A percentile compares a stretch with the other conserved stretches of the same genome.
Evolutionary conservation across 2,113 vertebrate species (phyloP).

Genomic region (Passer domesticus): DNA sequence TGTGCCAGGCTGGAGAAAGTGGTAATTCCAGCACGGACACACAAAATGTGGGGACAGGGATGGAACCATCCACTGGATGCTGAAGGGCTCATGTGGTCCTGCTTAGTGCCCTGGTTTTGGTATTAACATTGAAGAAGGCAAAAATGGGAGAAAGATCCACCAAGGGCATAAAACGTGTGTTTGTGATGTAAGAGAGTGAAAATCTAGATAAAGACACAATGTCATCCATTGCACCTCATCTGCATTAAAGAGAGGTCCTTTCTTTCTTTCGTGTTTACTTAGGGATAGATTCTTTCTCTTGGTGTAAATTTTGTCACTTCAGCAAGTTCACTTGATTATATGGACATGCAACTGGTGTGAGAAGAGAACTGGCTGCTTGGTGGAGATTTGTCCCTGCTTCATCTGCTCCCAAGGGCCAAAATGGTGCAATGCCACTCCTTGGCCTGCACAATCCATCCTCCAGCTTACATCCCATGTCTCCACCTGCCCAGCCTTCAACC

Average conservation of each 20-base stretch:
- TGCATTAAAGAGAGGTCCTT: background rate
- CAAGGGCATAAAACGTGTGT: background rate
- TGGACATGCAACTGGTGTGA: background rate
- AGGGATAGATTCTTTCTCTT: background rate
- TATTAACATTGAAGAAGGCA: background rate
- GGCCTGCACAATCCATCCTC: background rate
- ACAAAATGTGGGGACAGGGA: background rate
- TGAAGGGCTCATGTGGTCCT: background rate
- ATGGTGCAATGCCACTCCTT: background rate
- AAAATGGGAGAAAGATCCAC: background rate
- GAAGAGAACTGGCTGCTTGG: background rate
- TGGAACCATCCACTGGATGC: background rate
- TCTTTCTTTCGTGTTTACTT: background rate
- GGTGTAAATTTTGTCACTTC: background rate
- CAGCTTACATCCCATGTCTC: background rate
- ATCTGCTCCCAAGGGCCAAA: background rate
- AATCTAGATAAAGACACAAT: background rate
- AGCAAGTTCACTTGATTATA: background rate
- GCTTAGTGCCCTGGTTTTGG: background rate
- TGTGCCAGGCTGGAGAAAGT: background rate
- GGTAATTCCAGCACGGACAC: fast-evolving
- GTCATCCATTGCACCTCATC: background rate
- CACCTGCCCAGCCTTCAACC: background rate
- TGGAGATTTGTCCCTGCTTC: background rate
- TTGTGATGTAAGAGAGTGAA: background rate